Conservation (phyloP, 2,888 invertebrate genomes). For the Meliscaeva auricollis region DNA sequence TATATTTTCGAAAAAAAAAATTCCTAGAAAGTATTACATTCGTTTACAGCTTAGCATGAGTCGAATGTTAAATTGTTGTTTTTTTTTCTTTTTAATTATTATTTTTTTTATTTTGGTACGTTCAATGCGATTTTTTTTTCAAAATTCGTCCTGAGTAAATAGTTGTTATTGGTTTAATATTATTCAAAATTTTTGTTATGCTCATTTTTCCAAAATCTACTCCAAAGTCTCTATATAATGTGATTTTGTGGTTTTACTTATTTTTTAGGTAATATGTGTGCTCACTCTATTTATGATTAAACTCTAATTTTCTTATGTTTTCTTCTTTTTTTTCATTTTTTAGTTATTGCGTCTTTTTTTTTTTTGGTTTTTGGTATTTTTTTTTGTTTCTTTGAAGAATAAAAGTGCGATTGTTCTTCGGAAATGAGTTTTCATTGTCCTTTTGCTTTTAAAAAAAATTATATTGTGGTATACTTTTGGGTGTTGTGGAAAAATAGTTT, state of each 20-base stretch:
- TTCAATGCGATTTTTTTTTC: conserved; percentile 48
- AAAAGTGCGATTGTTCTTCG: conserved; percentile 74
- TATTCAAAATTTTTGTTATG: conserved; percentile 26
- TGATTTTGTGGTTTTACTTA: conserved; percentile 71
- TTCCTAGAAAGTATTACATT: neutral
- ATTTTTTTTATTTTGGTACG: conserved; percentile 1
- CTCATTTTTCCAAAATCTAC: conserved; percentile 66
- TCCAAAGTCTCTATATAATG: conserved; percentile 68
- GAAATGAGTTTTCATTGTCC: conserved; percentile 68
- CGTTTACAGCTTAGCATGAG: conserved; percentile 20
- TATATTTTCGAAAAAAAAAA: neutral
- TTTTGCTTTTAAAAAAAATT: conserved; percentile 67
- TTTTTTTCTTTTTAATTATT: neutral
- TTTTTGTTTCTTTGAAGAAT: conserved; percentile 55
- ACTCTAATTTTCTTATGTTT: conserved; percentile 61
- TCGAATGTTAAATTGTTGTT: conserved; percentile 19
- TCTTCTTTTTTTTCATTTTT: conserved; percentile 39
- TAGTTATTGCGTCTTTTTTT: conserved; percentile 65
- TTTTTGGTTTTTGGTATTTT: conserved; percentile 34
- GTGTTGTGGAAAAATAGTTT: conserved; percentile 68
- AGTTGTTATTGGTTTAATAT: conserved; percentile 49
- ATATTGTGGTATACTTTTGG: conserved; percentile 48
- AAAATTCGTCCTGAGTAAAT: conserved; percentile 71
- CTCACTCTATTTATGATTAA: conserved; percentile 73
- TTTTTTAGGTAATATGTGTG: conserved; percentile 71